Base-by-base conservation (phyloP, 2,888 invertebrate genomes). In the Pyrgus malvae region DNA sequence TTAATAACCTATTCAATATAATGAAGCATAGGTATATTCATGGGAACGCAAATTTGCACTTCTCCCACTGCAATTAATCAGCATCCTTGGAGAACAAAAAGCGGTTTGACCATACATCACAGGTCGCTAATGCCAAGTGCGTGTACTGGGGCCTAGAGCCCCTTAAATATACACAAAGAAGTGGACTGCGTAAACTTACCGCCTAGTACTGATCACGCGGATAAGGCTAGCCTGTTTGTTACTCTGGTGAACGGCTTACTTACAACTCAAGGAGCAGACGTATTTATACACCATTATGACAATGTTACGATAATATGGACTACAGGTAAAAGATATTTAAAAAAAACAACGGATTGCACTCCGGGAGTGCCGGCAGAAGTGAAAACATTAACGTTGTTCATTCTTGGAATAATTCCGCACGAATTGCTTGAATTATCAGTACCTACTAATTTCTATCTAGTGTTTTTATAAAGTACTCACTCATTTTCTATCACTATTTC, bases 201-300 rank as follows among this genome's bases (percentile, higher is more conserved):
- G 58, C 25, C 63, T 60, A 59, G 65, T 56, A 65, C 67, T 77
- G 82, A 80, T 80, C 81, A 79, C 76, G 79, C 72, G 72, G 75
- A 78, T 76, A 78, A 70, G 69, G 68, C 35, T 11, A 25, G 17
- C n/a, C 23, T 27, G 16, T 25, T 19, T 41, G 31, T 41, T 41
- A 17, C 12, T 25, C 16, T 21, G 9, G 14, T 21, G 11, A 41
- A 33, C 33, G 33, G 41, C 41, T 42, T 25, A 19, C 19, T 45
- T 19, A 23, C 4, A 6, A 23, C 23, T 23, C 3, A 23, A 23
- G n/a, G n/a, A 23, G 23, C 6, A 23, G 23, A 23, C 6, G 23
- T 23, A 23, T 23, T 4, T 4, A 23, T 23, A 23, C 3, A 23
- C 23, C 3, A n/a, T n/a, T n/a, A n/a, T n/a, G n/a, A n/a, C n/a